Conservation (phyloP, 92 coral and sea anemone species). For the Epizoanthus rinbou region DNA sequence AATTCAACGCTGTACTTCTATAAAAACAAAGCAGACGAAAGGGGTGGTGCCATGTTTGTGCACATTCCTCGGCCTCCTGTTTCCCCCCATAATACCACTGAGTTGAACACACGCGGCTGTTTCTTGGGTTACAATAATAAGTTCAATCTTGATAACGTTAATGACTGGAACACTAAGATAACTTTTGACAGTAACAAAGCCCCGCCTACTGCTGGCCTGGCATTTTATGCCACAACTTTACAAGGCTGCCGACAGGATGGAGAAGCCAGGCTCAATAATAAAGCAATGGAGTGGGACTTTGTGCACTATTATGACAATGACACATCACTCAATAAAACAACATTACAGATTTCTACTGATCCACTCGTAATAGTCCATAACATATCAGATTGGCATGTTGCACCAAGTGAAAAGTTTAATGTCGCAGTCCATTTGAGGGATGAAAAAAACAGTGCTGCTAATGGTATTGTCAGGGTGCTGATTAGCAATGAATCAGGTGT, state of each 20-base stretch:
- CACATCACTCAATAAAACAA: constrained; percentile 31
- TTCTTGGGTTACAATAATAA: constrained; percentile 67
- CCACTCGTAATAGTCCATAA: constrained; percentile 65
- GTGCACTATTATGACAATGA: constrained; percentile 50
- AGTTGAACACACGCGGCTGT: constrained; percentile 78
- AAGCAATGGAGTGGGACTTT: constrained; percentile 73
- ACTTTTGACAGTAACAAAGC: constrained; percentile 75
- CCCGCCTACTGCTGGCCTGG: constrained; percentile 67
- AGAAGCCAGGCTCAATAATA: constrained; percentile 66
- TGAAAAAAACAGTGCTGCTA: constrained; percentile 79
- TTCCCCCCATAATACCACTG: constrained; percentile 84
- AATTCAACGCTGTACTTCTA: constrained; percentile 65
- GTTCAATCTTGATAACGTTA: constrained; percentile 24
- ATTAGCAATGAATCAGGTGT: constrained; percentile 39
- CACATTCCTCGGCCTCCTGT: constrained; percentile 80
- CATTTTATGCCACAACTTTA: constrained; percentile 86
- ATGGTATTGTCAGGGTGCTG: constrained; percentile 71
- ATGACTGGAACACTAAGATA: constrained; percentile 66
- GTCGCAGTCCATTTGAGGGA: constrained; percentile 72
- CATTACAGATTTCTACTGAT: constrained; percentile 79
- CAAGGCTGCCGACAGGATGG: constrained; percentile 78
- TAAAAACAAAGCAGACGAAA: constrained; percentile 63
- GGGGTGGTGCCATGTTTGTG: constrained; percentile 91
- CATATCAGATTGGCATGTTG: constrained; percentile 71
- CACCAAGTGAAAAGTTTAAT: constrained; percentile 74